Conservation (phyloP, 23 tunicate species). For the Halocynthia aurantium region DNA sequence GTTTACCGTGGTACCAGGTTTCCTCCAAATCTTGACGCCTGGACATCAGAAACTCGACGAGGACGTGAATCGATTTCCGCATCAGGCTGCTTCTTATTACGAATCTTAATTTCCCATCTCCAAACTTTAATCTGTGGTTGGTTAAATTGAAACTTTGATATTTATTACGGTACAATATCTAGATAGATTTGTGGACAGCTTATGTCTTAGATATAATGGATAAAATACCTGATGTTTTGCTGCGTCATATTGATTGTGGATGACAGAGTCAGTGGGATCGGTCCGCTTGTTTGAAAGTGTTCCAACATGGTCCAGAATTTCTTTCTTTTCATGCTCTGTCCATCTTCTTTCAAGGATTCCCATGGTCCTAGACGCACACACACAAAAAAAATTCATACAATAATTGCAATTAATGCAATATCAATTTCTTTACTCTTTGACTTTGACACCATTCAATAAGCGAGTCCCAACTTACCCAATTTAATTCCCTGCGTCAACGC, state of each 20-base stretch:
- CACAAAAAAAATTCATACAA: neutral
- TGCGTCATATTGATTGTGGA: conserved; percentile 41
- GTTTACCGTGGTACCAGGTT: conserved; percentile 30
- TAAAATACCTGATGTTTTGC: conserved; percentile 43
- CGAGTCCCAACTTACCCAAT: conserved; percentile 26
- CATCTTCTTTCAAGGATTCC: conserved; percentile 41
- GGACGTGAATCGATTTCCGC: conserved; percentile 47
- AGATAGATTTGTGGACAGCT: neutral
- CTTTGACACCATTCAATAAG: neutral
- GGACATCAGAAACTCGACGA: conserved; percentile 59
- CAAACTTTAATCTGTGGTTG: conserved; percentile 32
- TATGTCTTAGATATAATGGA: neutral
- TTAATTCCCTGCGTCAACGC: conserved; percentile 79
- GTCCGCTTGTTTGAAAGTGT: conserved; percentile 62
- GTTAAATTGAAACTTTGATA: neutral
- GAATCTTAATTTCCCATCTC: conserved; percentile 61
- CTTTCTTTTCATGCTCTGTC: conserved; percentile 46
- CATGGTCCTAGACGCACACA: conserved; percentile 39
- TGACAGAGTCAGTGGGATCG: conserved; percentile 51
- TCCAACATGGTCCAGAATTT: conserved; percentile 56
- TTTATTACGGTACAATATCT: too few relatives aligned
- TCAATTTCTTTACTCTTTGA: neutral
- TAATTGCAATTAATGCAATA: neutral
- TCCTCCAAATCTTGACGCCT: conserved; percentile 30
- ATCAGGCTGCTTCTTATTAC: conserved; percentile 52